These are phyloP conservation scores for Acanthaster planci DNA, from an alignment of 35 echinoderm and acorn worm species.

Conservation along the genomic window DNA sequence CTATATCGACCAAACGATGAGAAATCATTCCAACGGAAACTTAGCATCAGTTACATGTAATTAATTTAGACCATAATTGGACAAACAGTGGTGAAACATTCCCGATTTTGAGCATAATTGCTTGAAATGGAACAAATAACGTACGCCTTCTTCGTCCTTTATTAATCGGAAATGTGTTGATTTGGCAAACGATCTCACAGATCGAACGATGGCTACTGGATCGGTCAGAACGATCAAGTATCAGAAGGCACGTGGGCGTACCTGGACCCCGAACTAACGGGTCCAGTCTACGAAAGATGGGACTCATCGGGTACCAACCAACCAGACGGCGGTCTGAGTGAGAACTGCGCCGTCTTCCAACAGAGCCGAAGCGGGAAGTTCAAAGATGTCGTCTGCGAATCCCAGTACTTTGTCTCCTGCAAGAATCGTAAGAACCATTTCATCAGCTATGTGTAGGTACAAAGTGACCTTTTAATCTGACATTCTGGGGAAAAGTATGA, in stretches of 20 bases:
- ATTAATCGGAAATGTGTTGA: no score
- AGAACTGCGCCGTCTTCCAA: constrained; percentile 8
- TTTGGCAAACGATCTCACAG: background rate
- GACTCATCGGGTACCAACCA: background rate
- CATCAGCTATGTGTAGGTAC: no score
- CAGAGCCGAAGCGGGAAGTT: background rate
- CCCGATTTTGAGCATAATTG: no score
- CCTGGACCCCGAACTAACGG: background rate
- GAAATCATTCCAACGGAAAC: no score
- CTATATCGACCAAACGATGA: no score
- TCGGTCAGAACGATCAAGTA: background rate
- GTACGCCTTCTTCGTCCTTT: no score
- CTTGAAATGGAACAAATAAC: no score
- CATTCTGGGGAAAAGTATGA: no score
- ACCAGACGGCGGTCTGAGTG: background rate
- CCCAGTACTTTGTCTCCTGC: constrained; percentile 3
- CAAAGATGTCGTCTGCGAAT: background rate
- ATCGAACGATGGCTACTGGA: background rate
- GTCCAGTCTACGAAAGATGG: background rate
- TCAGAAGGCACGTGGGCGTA: constrained; percentile 3
- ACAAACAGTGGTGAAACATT: no score
- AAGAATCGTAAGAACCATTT: background rate
- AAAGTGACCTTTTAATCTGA: no score
- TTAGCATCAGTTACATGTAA: no score
- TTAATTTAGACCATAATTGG: no score